Evolutionary conservation across 2,113 vertebrate genomes (phyloP).

Genomic region (Cynocephalus volans): DNA sequence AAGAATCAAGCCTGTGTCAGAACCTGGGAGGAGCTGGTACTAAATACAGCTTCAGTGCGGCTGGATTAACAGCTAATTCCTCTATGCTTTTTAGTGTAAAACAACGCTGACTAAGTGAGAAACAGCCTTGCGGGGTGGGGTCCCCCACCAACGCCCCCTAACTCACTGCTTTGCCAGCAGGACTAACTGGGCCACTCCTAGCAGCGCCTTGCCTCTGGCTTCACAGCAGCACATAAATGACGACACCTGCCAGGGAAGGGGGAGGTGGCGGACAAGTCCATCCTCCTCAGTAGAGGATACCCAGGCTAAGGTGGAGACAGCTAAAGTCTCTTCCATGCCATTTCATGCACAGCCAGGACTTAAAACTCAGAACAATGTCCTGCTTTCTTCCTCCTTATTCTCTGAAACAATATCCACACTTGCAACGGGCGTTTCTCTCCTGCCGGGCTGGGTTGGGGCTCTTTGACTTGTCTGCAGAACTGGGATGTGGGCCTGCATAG

Average conservation of each 20-base stretch:
- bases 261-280: neutral
- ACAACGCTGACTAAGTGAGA: neutral
- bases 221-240: neutral
- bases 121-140: neutral
- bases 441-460: neutral
- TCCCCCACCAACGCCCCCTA: neutral
- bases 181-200: neutral
- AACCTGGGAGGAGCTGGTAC: neutral
- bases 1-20: neutral
- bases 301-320: neutral
- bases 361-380: neutral
- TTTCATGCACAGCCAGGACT: neutral
- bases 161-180: neutral
- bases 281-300: neutral
- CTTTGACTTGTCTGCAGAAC: neutral
- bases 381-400: neutral
- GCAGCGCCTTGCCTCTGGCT: neutral
- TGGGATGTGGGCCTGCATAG: neutral
- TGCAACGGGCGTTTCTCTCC: neutral
- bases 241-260: neutral
- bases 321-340: neutral
- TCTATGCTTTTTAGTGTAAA: constrained; percentile 1
- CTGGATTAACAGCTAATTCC: neutral
- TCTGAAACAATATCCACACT: neutral
- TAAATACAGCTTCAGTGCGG: neutral